Conservation (phyloP, 1,140 invertebrate species). For the Bombus ignitus region DNA sequence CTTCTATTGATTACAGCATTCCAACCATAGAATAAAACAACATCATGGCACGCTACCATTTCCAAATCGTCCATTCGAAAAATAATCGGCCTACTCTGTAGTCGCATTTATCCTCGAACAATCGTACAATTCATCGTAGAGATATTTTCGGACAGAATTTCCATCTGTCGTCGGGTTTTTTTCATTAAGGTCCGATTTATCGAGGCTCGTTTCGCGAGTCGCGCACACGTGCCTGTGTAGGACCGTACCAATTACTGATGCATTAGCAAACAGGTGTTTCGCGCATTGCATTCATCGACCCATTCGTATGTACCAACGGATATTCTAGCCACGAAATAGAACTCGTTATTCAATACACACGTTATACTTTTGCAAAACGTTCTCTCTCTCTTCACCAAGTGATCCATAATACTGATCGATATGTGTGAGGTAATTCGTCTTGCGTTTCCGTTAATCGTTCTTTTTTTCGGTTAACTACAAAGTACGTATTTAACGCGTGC, state of each 20-base stretch:
- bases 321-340: conserved; percentile 15
- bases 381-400: no score
- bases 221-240: not conserved
- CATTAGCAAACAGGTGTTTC: conserved; percentile 37
- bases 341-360: conserved; percentile 51
- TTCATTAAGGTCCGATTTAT: not conserved
- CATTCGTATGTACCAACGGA: conserved; percentile 37
- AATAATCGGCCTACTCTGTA: not conserved
- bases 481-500: no score
- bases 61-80: not conserved
- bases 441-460: no score
- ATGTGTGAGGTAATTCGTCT: no score
- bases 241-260: not conserved
- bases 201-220: not conserved
- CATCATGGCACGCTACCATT: not conserved
- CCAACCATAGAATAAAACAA: no score
- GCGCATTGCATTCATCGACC: conserved; percentile 13
- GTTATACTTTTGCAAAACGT: not conserved
- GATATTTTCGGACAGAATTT: not conserved
- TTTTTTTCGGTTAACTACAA: no score
- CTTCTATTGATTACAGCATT: not conserved
- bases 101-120: not conserved
- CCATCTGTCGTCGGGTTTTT: not conserved
- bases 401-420: no score
- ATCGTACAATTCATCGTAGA: not conserved